phyloP scores from a whole-genome alignment of 2,888 invertebrate genomes.

The Diarsia rubi region DNA sequence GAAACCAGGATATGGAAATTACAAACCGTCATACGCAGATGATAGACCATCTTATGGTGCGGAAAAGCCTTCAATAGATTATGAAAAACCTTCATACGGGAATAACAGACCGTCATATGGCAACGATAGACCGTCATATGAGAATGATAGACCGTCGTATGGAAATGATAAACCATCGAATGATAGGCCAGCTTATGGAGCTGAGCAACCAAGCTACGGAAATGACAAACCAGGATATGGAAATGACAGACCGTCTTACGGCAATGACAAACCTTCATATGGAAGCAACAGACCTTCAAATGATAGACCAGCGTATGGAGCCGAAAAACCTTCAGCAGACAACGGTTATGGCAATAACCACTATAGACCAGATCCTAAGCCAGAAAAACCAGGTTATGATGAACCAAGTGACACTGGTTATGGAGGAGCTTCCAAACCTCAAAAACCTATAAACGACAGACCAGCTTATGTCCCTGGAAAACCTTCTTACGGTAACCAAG shows the following conservation, averaged over 20 bases:
- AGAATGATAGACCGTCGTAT: slow-evolving; percentile 17
- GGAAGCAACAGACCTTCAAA: slow-evolving; percentile 34
- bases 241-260: slow-evolving; percentile 32
- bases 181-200: slow-evolving; percentile 48
- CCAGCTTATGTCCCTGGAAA: slow-evolving; percentile 40
- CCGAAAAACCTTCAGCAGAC: slow-evolving; percentile 55
- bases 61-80: slow-evolving; percentile 54
- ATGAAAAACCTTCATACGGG: slow-evolving; percentile 57
- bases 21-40: slow-evolving; percentile 24
- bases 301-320: slow-evolving; percentile 32
- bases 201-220: slow-evolving; percentile 57
- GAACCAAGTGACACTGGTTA: slow-evolving; percentile 46
- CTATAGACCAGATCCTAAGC: slow-evolving; percentile 53
- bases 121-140: slow-evolving; percentile 40
- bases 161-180: slow-evolving; percentile 7
- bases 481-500: slow-evolving; percentile 39
- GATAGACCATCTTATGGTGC: slow-evolving; percentile 48
- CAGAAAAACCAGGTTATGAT: slow-evolving; percentile 47
- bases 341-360: slow-evolving; percentile 39
- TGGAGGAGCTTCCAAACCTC: slow-evolving; percentile 46
- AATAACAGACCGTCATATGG: slow-evolving; percentile 45
- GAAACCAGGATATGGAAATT: slow-evolving; percentile 35
- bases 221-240: slow-evolving; percentile 45
- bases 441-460: slow-evolving; percentile 49
- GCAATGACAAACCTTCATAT: slow-evolving; percentile 51